These are phyloP conservation scores for Gila robusta DNA, from an alignment of 2,797 vertebrate species.

Conservation along the genomic window DNA sequence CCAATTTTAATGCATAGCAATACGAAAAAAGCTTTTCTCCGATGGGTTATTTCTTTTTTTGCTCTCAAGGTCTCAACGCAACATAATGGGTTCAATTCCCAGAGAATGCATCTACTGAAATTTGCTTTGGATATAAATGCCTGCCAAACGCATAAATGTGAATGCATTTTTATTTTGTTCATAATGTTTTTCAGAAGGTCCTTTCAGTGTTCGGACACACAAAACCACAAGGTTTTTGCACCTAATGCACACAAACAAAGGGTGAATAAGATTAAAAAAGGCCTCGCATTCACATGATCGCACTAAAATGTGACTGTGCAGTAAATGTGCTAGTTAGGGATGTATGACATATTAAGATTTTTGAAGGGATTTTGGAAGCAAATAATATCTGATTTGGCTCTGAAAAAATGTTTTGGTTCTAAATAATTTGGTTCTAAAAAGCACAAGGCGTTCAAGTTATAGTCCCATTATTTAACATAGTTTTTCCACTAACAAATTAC, in stretches of 20 bases:
- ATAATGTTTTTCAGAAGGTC: not conserved
- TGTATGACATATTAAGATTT: not conserved
- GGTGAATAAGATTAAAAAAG: not conserved
- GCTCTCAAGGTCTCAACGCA: not conserved
- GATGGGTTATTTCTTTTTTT: not conserved
- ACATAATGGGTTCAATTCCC: not conserved
- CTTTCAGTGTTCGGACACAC: not conserved
- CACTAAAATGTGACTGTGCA: not conserved
- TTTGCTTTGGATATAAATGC: not conserved
- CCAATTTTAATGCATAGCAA: constrained; percentile 1
- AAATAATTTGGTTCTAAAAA: not conserved
- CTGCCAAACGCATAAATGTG: not conserved
- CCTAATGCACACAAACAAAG: not conserved
- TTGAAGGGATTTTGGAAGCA: not conserved
- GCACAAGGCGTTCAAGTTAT: not conserved
- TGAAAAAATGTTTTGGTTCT: not conserved
- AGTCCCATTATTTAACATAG: not conserved
- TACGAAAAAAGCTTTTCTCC: not conserved
- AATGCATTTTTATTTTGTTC: constrained; percentile 1
- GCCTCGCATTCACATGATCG: not conserved
- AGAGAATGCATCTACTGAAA: not conserved
- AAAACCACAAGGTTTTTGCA: not conserved
- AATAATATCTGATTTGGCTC: not conserved
- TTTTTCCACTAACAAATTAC: no score
- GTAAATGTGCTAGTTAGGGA: not conserved